Evolutionary conservation across 2,113 vertebrate species (phyloP).

Genomic region (Syngnathoides biaculeatus): DNA sequence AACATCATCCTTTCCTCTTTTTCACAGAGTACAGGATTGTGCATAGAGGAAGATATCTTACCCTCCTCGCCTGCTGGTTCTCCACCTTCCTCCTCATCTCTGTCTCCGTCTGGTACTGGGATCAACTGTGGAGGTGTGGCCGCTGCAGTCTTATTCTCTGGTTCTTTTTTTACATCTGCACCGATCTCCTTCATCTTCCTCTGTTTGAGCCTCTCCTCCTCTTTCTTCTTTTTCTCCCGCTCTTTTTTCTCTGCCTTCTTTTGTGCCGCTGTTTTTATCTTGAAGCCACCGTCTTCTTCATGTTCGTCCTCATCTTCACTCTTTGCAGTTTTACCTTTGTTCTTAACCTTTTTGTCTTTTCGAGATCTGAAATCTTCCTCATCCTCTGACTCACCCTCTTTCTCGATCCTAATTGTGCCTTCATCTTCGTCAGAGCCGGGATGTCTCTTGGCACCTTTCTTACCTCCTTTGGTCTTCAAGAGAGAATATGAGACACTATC

Average conservation of each 20-base stretch:
- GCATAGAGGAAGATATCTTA: conserved; percentile 37
- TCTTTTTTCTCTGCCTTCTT: conserved; percentile 99
- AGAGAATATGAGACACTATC: conserved; percentile 69
- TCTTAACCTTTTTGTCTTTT: conserved; percentile 85
- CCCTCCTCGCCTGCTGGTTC: conserved; percentile 79
- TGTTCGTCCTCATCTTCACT: conserved; percentile 74
- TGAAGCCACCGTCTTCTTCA: conserved; percentile 80
- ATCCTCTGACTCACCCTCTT: conserved; percentile 5
- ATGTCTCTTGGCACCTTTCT: conserved; percentile 74
- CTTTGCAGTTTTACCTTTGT: conserved; percentile 67
- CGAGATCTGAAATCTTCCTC: conserved; percentile 69
- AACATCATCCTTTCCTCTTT: not conserved
- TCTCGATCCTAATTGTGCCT: conserved; percentile 50
- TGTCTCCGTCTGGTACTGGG: conserved; percentile 14
- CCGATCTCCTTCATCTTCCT: conserved; percentile 73
- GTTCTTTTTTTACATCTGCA: conserved; percentile 42
- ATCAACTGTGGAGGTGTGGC: conserved; percentile 40
- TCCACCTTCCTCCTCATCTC: conserved; percentile 78
- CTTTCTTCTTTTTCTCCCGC: conserved; percentile 89
- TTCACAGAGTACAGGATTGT: not conserved
- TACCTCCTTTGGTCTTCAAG: conserved; percentile 76
- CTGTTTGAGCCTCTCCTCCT: conserved; percentile 75
- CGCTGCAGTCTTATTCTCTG: conserved; percentile 34
- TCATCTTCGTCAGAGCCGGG: conserved; percentile 56
- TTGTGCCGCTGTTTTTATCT: conserved; percentile 94